These are phyloP conservation scores for Enteromius paludinosus DNA, from an alignment of 2,797 vertebrate genomes.

Conservation along the genomic window DNA sequence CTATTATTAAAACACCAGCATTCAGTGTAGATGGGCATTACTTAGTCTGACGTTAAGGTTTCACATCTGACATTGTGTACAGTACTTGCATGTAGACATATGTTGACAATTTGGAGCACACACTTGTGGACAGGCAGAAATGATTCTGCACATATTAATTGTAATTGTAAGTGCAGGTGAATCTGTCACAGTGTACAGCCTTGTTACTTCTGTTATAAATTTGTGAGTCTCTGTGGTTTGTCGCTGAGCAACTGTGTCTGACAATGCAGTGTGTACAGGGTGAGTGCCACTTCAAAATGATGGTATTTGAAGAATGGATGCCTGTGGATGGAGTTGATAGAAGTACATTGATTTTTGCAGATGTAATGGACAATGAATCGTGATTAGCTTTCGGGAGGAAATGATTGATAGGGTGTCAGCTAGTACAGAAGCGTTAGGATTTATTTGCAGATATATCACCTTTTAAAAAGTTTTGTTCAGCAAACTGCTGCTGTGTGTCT, in stretches of 20 bases:
- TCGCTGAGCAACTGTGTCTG: not conserved
- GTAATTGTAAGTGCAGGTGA: not conserved
- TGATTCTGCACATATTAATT: not conserved
- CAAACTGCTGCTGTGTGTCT: not conserved
- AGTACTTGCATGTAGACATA: not conserved
- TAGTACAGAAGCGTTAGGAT: slow-evolving; percentile 15
- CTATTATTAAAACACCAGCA: not conserved
- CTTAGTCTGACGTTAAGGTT: not conserved
- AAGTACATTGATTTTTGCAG: slow-evolving; percentile 30
- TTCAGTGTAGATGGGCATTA: not conserved
- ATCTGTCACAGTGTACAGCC: not conserved
- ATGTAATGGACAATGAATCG: slow-evolving; percentile 24
- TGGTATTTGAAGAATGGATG: slow-evolving; percentile 29
- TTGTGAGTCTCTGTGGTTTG: slow-evolving; percentile 6
- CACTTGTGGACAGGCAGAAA: not conserved
- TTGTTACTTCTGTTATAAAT: not conserved
- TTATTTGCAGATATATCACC: slow-evolving; percentile 31
- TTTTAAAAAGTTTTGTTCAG: slow-evolving; percentile 13
- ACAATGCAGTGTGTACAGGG: not conserved
- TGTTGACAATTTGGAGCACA: not conserved
- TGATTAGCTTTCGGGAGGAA: slow-evolving; percentile 6
- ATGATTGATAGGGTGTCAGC: slow-evolving; percentile 15
- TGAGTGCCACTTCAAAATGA: not conserved
- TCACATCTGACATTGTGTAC: not conserved
- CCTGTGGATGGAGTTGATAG: not conserved